These are phyloP conservation scores for Tetragnatha versicolor DNA, from an alignment of 1,140 invertebrate species.

Conservation along the genomic window DNA sequence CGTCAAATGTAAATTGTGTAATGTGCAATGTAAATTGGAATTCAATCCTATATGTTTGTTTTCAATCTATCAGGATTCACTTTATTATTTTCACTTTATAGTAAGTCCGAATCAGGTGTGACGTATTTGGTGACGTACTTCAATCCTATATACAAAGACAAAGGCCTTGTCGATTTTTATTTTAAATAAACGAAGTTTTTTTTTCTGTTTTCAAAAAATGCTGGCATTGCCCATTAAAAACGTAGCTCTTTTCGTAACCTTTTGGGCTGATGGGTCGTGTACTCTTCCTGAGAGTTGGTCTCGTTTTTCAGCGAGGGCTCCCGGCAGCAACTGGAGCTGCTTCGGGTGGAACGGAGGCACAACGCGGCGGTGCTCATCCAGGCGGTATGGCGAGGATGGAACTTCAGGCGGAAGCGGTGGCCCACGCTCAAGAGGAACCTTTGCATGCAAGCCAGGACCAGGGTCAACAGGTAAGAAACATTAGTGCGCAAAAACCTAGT, in stretches of 20 bases:
- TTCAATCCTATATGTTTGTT: no score
- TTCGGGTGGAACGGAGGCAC: constrained; percentile 77
- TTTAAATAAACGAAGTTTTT: no score
- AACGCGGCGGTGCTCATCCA: constrained; percentile 79
- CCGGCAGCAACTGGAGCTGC: constrained; percentile 83
- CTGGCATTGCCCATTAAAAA: no score
- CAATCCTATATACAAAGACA: no score
- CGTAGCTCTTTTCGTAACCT: constrained; percentile 10
- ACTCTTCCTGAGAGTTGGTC: neutral
- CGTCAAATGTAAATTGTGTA: no score
- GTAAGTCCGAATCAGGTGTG: no score
- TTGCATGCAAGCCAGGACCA: constrained; percentile 45
- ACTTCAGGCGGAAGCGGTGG: constrained; percentile 73
- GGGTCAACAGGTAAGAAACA: constrained; percentile 28
- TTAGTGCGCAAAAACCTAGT: neutral
- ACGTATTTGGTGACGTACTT: no score
- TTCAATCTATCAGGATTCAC: no score
- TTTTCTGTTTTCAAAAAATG: no score
- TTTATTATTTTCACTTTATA: no score
- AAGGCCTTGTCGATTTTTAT: no score
- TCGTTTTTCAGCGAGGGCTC: constrained; percentile 79
- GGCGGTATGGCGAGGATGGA: constrained; percentile 78
- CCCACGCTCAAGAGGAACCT: constrained; percentile 69
- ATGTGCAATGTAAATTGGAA: no score
- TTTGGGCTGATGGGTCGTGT: neutral